phyloP scores from a whole-genome alignment of 2,797 vertebrate species.

The Molothrus aeneus region DNA sequence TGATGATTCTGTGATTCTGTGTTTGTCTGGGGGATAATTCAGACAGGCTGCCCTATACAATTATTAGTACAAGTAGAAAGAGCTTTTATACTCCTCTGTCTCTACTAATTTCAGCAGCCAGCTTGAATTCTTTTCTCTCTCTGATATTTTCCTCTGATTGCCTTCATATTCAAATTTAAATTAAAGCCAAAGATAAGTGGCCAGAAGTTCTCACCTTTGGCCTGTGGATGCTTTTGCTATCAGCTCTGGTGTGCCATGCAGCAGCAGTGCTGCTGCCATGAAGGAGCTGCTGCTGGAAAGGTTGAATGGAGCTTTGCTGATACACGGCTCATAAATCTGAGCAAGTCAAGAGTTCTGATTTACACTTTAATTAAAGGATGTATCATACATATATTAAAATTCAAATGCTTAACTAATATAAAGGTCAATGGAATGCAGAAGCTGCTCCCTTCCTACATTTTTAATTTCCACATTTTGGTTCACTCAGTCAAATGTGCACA shows the following conservation, averaged over 20 bases:
- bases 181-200: neutral
- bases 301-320: neutral
- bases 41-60: neutral
- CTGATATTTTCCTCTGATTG: neutral
- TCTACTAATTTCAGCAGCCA: neutral
- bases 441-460: neutral
- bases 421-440: conserved; percentile 41
- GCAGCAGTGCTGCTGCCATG: neutral
- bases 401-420: conserved; percentile 23
- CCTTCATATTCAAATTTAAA: neutral
- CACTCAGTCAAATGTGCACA: neutral
- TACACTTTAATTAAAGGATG: conserved; percentile 33
- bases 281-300: neutral
- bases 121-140: neutral
- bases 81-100: neutral
- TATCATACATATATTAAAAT: conserved; percentile 19
- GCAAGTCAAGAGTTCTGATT: neutral
- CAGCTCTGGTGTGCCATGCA: neutral
- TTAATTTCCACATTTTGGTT: conserved; percentile 29
- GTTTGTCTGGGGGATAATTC: neutral
- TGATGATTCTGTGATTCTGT: neutral
- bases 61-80: neutral
- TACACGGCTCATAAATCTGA: neutral
- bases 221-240: neutral
- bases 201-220: neutral